These are phyloP conservation scores for Neogobius melanostomus DNA, from an alignment of 2,113 vertebrate genomes.

Conservation along the genomic window DNA sequence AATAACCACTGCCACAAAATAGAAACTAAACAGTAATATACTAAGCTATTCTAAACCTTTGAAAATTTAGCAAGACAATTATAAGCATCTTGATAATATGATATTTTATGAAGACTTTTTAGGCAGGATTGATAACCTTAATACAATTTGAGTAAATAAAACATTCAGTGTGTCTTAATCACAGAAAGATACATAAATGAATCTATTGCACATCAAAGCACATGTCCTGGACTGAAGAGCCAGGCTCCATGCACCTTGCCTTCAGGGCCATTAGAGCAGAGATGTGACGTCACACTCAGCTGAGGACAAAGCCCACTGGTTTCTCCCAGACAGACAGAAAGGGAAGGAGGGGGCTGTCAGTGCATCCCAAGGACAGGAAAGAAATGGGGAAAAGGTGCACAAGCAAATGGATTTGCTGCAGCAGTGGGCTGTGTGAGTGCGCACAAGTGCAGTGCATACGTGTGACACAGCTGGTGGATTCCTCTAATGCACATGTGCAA, in stretches of 20 bases:
- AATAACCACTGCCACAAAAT: background rate
- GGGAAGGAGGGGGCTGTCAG: slow-evolving; percentile 43
- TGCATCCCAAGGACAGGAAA: slow-evolving; percentile 44
- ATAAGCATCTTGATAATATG: too few relatives aligned
- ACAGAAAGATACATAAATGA: background rate
- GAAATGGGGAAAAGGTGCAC: slow-evolving; percentile 25
- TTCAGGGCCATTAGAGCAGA: slow-evolving; percentile 53
- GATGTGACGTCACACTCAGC: slow-evolving; percentile 71
- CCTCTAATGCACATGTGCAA: slow-evolving; percentile 38
- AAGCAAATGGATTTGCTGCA: slow-evolving; percentile 41
- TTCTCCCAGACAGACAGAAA: slow-evolving; percentile 67
- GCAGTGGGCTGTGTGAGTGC: slow-evolving; percentile 5
- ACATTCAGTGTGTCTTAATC: too few relatives aligned
- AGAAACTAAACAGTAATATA: too few relatives aligned
- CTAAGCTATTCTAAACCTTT: too few relatives aligned
- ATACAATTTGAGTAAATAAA: too few relatives aligned
- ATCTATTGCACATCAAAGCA: slow-evolving; percentile 34
- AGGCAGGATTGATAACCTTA: too few relatives aligned
- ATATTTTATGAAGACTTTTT: too few relatives aligned
- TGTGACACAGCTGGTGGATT: slow-evolving; percentile 35
- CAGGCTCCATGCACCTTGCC: slow-evolving; percentile 46
- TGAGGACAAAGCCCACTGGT: slow-evolving; percentile 75
- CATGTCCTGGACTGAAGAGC: slow-evolving; percentile 25
- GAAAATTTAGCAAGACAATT: too few relatives aligned
- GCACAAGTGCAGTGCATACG: slow-evolving; percentile 19